Base-by-base conservation (phyloP, 2,113 vertebrate genomes). In the Nematolebias whitei region DNA sequence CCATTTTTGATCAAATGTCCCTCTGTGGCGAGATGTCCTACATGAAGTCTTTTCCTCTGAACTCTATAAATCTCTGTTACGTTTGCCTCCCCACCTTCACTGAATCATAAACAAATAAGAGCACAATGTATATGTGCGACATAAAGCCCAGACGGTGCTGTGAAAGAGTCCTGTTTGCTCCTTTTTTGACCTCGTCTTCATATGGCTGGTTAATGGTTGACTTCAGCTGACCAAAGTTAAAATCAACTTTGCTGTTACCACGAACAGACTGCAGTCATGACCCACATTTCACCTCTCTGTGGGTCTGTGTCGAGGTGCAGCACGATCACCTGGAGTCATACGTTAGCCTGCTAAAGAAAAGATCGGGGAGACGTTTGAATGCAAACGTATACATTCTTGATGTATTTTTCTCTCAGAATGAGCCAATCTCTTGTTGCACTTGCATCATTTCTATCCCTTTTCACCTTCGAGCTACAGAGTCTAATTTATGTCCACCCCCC, bases 161-260 rank as follows among this genome's bases (percentile, higher is more conserved):
- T 54, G 39, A 47, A 32, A 44, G 50, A 8, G 20, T 1, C 45
- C 32, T 3, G 2, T 40, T 59, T 41, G 15, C 45, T 29, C 38
- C 20, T 70, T 44, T 48, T 47, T 68, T 74, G 64, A 62, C 23
- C 54, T 66, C 47, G 51, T 70, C 62, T 43, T 74, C 63, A 64
- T 48, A 35, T 78, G 68, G 90, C 87, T 89, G 68, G 90, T 87
- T 89, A 89, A 91, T 88, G 79, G 51, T 86, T 90, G 68, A 87
- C 82, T 76, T 53, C 13, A 50, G 39, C 24, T 61, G 66, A 60
- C 38, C 68, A 79, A 74, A 84, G 79, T 81, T 78, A 72, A 80
- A 83, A 80, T 66, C 61, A 56, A 69, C 62, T 77, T 68, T 82
- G 41, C 23, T 58, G 63, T 84, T 70, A 71, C 23, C 59, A 53